Base-by-base conservation (phyloP, 2,888 invertebrate genomes). In the Agrotis exclamationis region DNA sequence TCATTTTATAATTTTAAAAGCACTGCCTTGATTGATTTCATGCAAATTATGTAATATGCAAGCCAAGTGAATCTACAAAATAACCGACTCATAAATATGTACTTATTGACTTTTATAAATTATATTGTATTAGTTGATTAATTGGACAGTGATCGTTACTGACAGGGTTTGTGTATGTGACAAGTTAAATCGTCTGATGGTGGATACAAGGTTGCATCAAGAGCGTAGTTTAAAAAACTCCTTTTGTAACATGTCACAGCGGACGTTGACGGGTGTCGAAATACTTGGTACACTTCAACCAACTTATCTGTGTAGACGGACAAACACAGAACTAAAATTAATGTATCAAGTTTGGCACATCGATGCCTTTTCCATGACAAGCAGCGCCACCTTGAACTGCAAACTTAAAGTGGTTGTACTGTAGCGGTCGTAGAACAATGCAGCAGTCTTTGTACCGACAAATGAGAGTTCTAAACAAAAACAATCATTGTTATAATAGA, bases 231-330 rank as follows among this genome's bases (percentile, higher is more conserved):
- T 82, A 89, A 91, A 91, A 75, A 76, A 91, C 88, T 85, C 78
- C 85, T 89, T 92, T 92, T 91, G 86, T 90, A 90, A 89, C 90
- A 85, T 94, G 93, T 95, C 93, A 91, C 89, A 89, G 20, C 83
- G 80, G 86, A 92, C 90, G 87, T 89, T 95, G 95, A 94, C 94
- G 92, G 87, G 92, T 95, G 94, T 93, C 90, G 94, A 93, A 95
- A 95, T 90, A 90, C 92, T 91, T 93, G 39, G 39, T 39, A 39
- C 39, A 9, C 39, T 39, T 39, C 39, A 39, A 39, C 39, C 39
- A 39, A 39, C 39, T 39, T 39, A 39, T 39, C 11, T 39, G 39
- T 39, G 39, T 11, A 39, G 39, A 39, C 39, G 39, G 39, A 11
- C 39, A 39, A 39, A 39, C 39, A 39, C 11, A 39, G 11, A 39